Evolutionary conservation across 2,888 invertebrate species (phyloP), one percentile per base, ranked within the genome.

Genomic region (Crepidodera aurea): DNA sequence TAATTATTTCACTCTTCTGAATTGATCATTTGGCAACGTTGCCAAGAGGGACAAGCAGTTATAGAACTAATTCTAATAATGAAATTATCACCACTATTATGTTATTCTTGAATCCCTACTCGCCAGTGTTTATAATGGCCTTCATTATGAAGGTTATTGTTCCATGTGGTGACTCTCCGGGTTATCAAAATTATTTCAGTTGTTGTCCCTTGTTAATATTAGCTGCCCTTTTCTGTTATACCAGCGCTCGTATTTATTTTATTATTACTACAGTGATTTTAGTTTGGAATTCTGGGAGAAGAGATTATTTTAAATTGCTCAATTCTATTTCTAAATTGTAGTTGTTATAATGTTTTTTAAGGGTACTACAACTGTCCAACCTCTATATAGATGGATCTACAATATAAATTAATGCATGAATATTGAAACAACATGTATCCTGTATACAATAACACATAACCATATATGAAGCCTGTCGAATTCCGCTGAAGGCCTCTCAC

Each of bases 51-150:
- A 40, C 37, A 27, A 12, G 18, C 58, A 32, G 8, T 54, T 19
- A 51, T 12, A 13, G 51, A 13, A 55, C 51, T 62, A 62, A 67
- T 62, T 64, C 60, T 50, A 51, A 55, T 60, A 65, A 67, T 67
- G 57, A 65, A 59, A 61, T 51, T 54, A 60, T 55, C 57, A 50
- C 54, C 12, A 19, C 54, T 60, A 63, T 63, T 54, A 66, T 60
- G 51, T 56, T 55, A 57, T 53, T 60, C 48, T 56, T 54, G 60
- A 54, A 48, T 51, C 51, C 60, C 60, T 12, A 32, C 59, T 51
- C 42, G 42, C 32, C 32, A 29, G n/a, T 58, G 51, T 51, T 42
- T 19, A 42, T 58, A 51, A 58, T 29, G 51, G 18, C 51, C 50
- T 29, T 27, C 51, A 40, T 42, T 32, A 58, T 51, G 7, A 32